These are phyloP conservation scores for Tinea pellionella DNA, from an alignment of 2,888 invertebrate species.

Conservation along the genomic window DNA sequence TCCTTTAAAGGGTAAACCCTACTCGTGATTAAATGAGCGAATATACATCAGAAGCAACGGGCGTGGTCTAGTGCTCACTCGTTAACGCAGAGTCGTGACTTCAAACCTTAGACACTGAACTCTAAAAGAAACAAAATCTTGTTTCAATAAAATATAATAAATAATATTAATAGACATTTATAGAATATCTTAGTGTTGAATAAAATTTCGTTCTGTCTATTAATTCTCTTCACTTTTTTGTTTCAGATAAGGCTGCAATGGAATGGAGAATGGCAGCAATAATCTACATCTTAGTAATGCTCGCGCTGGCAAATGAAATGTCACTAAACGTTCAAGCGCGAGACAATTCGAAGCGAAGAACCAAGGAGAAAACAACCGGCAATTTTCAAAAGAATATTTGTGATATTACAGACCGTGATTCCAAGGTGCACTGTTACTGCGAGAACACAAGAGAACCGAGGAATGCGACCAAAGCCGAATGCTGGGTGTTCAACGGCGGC, in stretches of 20 bases:
- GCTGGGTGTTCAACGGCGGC: conserved; percentile 79
- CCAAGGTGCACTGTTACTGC: conserved; percentile 77
- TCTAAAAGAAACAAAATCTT: too few relatives aligned
- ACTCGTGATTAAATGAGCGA: not conserved
- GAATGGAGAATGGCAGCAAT: conserved; percentile 47
- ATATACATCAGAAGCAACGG: not conserved
- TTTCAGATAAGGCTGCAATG: conserved; percentile 57
- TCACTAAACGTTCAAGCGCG: conserved; percentile 56
- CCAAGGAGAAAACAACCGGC: conserved; percentile 52
- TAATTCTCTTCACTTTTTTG: too few relatives aligned
- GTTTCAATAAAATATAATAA: too few relatives aligned
- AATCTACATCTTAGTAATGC: conserved; percentile 54
- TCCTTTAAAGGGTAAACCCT: conserved; percentile 18
- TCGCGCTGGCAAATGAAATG: conserved; percentile 58
- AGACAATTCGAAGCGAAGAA: conserved; percentile 52
- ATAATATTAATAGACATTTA: too few relatives aligned
- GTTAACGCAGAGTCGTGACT: not conserved
- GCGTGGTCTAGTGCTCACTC: not conserved
- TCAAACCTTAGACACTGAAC: too few relatives aligned
- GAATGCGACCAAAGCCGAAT: conserved; percentile 79
- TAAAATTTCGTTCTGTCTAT: too few relatives aligned
- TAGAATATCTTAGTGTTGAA: too few relatives aligned
- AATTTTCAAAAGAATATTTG: conserved; percentile 70
- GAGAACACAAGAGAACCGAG: conserved; percentile 62
- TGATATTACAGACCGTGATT: conserved; percentile 63